These are phyloP conservation scores for Brenthis hecate DNA, from an alignment of 2,888 invertebrate genomes.

Conservation along the genomic window DNA sequence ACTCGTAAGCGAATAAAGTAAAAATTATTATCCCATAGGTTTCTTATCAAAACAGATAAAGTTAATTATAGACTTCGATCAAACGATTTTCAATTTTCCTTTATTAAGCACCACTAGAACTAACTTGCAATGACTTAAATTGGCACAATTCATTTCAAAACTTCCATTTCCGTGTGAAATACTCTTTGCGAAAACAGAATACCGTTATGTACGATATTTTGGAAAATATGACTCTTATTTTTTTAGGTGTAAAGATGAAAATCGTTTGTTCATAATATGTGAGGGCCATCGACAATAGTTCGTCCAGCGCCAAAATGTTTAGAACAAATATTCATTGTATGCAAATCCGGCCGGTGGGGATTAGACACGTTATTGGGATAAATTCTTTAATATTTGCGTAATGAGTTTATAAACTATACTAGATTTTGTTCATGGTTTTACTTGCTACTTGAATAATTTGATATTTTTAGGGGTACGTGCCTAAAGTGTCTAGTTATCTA, in stretches of 20 bases:
- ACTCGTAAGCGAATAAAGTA: too few species aligned
- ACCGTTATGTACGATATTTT: constrained; percentile 25
- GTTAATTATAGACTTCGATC: neutral
- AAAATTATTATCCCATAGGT: neutral
- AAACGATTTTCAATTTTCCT: constrained; percentile 6
- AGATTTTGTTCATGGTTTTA: too few species aligned
- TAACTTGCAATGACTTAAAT: constrained; percentile 33
- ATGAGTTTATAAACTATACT: neutral
- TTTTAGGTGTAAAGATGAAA: constrained; percentile 43
- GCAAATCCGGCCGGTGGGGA: constrained; percentile 69
- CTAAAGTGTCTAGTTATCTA: too few species aligned
- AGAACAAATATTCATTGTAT: constrained; percentile 75
- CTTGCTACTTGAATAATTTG: too few species aligned
- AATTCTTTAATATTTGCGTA: constrained; percentile 33
- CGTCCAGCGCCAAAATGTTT: constrained; percentile 67
- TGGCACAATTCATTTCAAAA: constrained; percentile 44
- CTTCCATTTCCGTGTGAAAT: constrained; percentile 44
- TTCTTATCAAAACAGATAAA: neutral
- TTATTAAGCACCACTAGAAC: constrained; percentile 14
- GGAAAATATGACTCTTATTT: constrained; percentile 34
- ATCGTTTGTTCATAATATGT: constrained; percentile 46
- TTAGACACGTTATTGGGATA: constrained; percentile 59
- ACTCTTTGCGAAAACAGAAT: constrained; percentile 41
- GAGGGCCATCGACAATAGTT: constrained; percentile 57
- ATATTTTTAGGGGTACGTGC: too few species aligned